A percentile compares a stretch with the other conserved stretches of the same genome.
Evolutionary conservation across 2,797 vertebrate genomes (phyloP).

Genomic region (Columba guinea): DNA sequence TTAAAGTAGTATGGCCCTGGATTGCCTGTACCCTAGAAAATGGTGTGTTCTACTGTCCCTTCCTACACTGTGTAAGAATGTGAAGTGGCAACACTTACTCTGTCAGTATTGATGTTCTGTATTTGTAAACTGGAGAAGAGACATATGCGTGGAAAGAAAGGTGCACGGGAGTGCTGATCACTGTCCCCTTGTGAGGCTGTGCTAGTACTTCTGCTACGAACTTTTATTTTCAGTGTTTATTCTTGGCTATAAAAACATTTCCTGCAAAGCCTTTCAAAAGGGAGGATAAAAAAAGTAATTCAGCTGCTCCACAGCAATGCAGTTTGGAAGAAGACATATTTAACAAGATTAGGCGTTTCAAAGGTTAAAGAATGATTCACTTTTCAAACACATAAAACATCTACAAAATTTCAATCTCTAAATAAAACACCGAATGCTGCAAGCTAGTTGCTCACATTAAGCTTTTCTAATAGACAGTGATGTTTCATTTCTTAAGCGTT

Average conservation of each 20-base stretch:
- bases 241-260: background rate
- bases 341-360: background rate
- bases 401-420: background rate
- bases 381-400: background rate
- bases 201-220: background rate
- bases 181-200: background rate
- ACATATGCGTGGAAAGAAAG: background rate
- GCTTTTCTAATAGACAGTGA: background rate
- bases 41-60: rapidly evolving
- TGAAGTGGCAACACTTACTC: background rate
- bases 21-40: background rate
- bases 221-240: background rate
- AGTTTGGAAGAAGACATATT: background rate
- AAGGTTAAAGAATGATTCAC: background rate
- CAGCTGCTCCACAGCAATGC: background rate
- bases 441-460: background rate
- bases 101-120: background rate
- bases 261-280: background rate
- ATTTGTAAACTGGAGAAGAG: background rate
- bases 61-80: background rate
- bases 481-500: background rate
- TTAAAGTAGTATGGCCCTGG: background rate
- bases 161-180: background rate
- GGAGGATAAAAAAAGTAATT: background rate
- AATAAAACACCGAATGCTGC: background rate